Evolutionary conservation across 2,113 vertebrate genomes (phyloP).

Genomic region (Rhea americana): DNA sequence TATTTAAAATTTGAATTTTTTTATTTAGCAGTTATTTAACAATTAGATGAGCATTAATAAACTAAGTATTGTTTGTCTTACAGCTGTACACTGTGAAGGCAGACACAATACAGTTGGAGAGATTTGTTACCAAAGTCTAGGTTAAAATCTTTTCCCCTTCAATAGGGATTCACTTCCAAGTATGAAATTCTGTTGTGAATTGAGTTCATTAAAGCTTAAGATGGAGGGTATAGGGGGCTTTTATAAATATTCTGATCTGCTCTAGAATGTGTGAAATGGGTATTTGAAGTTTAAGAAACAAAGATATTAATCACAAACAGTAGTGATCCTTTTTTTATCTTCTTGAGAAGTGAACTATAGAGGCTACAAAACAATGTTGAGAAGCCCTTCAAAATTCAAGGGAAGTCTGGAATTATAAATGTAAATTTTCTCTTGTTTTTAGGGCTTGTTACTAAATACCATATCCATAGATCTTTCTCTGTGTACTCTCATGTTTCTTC

Average conservation of each 20-base stretch:
- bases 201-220: background rate
- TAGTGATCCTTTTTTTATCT: background rate
- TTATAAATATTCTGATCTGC: background rate
- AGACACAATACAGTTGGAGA: no score
- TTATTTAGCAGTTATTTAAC: background rate
- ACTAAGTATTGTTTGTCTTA: background rate
- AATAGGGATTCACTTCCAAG: no score
- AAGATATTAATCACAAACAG: background rate
- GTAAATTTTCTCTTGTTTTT: background rate
- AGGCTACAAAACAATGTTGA: background rate
- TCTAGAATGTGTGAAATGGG: background rate
- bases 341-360: background rate
- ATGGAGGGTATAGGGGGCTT: background rate
- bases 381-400: background rate
- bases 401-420: background rate
- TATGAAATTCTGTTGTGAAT: background rate
- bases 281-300: background rate
- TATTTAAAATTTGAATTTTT: background rate
- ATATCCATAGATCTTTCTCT: background rate
- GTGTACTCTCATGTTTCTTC: background rate
- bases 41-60: fast-evolving
- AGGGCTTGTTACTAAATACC: background rate
- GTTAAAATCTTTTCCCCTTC: background rate
- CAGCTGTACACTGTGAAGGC: background rate
- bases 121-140: background rate